These are phyloP conservation scores for Pelecanoides urinatrix DNA, from an alignment of 2,113 vertebrate species.

Conservation along the genomic window DNA sequence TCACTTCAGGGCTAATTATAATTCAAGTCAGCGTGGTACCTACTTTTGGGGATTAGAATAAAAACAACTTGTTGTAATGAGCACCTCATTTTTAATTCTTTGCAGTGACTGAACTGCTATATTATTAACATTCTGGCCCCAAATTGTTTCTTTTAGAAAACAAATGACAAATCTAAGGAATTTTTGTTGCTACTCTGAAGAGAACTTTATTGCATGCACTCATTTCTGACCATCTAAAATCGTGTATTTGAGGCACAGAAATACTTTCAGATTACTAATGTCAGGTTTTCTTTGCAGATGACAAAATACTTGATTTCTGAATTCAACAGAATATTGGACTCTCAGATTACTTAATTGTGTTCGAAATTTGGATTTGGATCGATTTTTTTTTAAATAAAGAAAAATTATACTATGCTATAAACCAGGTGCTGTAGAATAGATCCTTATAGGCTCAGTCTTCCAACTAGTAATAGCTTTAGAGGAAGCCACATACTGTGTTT, in stretches of 20 bases:
- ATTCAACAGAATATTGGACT: not conserved
- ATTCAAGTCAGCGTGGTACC: slow-evolving; percentile 61
- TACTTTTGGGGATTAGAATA: slow-evolving; percentile 62
- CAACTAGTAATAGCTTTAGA: not conserved
- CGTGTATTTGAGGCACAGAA: not conserved
- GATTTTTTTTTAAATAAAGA: not conserved
- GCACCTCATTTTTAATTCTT: slow-evolving; percentile 8
- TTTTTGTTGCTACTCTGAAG: slow-evolving; percentile 28
- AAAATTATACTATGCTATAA: not conserved
- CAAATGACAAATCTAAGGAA: slow-evolving; percentile 10
- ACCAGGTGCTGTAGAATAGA: not conserved
- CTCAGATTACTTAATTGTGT: not conserved
- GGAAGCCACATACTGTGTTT: not conserved
- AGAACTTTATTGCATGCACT: not conserved
- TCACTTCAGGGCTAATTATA: slow-evolving; percentile 64
- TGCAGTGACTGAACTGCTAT: slow-evolving; percentile 35
- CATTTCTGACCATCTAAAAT: slow-evolving; percentile 5
- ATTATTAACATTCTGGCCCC: not conserved
- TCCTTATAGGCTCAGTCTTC: not conserved
- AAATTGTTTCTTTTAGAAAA: slow-evolving; percentile 20
- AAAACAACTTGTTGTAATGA: slow-evolving; percentile 55
- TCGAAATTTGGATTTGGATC: not conserved
- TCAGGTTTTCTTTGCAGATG: not conserved
- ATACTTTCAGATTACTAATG: not conserved
- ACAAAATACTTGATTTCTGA: slow-evolving; percentile 32